These are phyloP conservation scores for Aspidiotus destructor DNA, from an alignment of 2,888 invertebrate genomes.

Conservation along the genomic window DNA sequence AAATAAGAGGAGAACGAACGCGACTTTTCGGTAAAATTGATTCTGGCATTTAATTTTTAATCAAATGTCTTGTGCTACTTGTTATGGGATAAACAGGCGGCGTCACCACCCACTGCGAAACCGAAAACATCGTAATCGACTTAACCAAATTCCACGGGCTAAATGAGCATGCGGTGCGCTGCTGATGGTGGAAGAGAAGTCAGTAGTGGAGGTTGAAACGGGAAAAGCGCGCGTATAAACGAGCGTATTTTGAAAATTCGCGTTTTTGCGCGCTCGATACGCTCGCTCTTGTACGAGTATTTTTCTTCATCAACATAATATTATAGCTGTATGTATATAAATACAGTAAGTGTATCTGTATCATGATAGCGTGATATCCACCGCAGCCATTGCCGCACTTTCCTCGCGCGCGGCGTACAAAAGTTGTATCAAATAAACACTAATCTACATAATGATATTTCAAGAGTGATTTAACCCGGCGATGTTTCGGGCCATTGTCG, in stretches of 20 bases:
- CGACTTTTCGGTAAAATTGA: no score
- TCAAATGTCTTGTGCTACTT: constrained; percentile 7
- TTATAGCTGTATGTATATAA: not conserved
- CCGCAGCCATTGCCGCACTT: not conserved
- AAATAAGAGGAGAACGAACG: no score
- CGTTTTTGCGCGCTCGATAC: not conserved
- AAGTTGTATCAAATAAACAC: constrained; percentile 23
- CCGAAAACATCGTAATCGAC: constrained; percentile 31
- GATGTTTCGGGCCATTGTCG: constrained; percentile 10
- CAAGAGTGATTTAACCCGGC: constrained; percentile 30
- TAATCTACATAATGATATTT: constrained; percentile 32
- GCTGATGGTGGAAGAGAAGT: not conserved
- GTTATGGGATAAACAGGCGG: constrained; percentile 3
- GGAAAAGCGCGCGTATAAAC: constrained; percentile 7
- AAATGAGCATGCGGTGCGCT: constrained; percentile 5
- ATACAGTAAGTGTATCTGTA: not conserved
- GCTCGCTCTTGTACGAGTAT: not conserved
- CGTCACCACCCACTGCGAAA: constrained; percentile 29
- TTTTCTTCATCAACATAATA: not conserved
- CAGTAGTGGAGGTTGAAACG: not conserved
- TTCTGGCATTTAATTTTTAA: constrained; percentile 10
- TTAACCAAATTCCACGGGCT: constrained; percentile 24
- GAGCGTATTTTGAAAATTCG: constrained; percentile 10
- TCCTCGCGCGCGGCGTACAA: constrained; percentile 9
- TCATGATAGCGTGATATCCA: not conserved